Evolutionary conservation across 2,797 vertebrate species (phyloP).

Genomic region (Hirundo rustica): DNA sequence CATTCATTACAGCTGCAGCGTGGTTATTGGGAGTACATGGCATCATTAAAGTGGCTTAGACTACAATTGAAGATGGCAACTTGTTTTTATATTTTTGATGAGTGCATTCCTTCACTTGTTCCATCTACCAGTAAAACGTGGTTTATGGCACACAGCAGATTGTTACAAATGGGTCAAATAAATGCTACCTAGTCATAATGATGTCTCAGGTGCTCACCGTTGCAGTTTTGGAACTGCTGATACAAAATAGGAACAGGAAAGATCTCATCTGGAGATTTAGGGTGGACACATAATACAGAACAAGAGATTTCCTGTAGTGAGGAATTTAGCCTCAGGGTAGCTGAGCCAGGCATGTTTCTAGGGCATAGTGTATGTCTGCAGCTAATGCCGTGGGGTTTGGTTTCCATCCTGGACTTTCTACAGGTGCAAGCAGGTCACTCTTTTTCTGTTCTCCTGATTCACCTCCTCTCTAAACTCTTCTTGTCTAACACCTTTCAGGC

Average conservation of each 20-base stretch:
- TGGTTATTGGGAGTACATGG: constrained; percentile 66
- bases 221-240: constrained; percentile 35
- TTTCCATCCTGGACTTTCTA: not conserved
- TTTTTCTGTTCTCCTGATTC: not conserved
- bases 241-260: not conserved
- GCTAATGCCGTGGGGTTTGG: not conserved
- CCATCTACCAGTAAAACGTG: constrained; percentile 54
- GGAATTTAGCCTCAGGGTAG: not conserved
- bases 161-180: constrained; percentile 75
- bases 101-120: constrained; percentile 62
- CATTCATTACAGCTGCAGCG: constrained; percentile 71
- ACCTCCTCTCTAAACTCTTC: not conserved
- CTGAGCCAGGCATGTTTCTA: not conserved
- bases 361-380: not conserved
- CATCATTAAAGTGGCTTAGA: constrained; percentile 73
- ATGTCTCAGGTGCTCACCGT: constrained; percentile 21
- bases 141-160: constrained; percentile 72
- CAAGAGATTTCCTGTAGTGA: not conserved
- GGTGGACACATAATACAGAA: not conserved
- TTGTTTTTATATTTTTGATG: constrained; percentile 74
- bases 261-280: not conserved
- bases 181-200: constrained; percentile 64
- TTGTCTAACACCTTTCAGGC: not conserved
- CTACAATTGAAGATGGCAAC: constrained; percentile 73
- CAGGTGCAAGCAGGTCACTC: not conserved